Conservation (phyloP, 2,888 invertebrate species). For the Drosophila ustulata region DNA sequence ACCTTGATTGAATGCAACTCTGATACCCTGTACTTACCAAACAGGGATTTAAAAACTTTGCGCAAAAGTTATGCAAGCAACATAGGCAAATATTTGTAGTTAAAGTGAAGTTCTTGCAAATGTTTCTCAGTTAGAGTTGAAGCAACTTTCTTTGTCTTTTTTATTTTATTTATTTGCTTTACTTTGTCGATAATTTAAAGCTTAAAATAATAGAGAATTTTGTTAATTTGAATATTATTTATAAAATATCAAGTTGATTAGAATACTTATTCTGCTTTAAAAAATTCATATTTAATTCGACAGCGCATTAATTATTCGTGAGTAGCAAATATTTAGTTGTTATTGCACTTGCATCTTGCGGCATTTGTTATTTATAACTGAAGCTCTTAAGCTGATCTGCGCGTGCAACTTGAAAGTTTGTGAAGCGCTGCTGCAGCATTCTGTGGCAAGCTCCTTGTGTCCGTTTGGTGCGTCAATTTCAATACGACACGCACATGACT, state of each 20-base stretch:
- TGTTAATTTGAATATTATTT: too few species aligned
- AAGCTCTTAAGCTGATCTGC: conserved; percentile 32
- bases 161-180: too few species aligned
- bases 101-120: background rate
- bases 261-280: too few species aligned
- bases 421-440: conserved; percentile 23
- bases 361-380: conserved; percentile 21
- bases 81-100: background rate
- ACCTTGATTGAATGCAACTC: background rate
- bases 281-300: too few species aligned
- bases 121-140: background rate
- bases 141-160: background rate
- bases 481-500: conserved; percentile 69
- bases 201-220: too few species aligned
- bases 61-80: background rate
- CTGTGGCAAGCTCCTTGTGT: conserved; percentile 27
- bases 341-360: background rate
- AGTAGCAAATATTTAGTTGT: background rate
- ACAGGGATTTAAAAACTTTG: background rate
- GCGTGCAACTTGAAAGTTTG: conserved; percentile 44
- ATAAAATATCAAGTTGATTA: too few species aligned
- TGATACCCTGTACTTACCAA: background rate
- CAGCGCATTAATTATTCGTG: background rate
- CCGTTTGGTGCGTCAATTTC: conserved; percentile 45
- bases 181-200: too few species aligned